Evolutionary conservation across 2,113 vertebrate species (phyloP).

Genomic region (Odontesthes bonariensis): DNA sequence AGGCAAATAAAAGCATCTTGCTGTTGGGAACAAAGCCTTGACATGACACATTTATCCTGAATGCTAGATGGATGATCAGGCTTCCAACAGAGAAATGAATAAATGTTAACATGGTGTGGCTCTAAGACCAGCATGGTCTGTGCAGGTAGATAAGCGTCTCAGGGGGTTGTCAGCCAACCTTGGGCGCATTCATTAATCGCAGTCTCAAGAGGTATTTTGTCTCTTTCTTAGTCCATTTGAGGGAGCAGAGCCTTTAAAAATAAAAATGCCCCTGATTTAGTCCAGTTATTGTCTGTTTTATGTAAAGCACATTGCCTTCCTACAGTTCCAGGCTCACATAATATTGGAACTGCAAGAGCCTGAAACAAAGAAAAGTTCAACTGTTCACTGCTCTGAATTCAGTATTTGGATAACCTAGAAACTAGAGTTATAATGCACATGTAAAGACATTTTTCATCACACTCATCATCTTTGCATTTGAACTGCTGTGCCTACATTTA

Average conservation of each 20-base stretch:
- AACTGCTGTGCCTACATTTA: neutral
- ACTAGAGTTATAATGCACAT: too few relatives aligned
- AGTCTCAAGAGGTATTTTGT: slow-evolving; percentile 43
- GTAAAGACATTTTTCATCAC: too few relatives aligned
- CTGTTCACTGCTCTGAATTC: neutral
- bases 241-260: slow-evolving; percentile 33
- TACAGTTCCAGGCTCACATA: neutral
- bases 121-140: slow-evolving; percentile 26
- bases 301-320: slow-evolving; percentile 5
- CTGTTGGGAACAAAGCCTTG: neutral
- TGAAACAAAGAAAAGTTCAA: neutral
- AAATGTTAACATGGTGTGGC: slow-evolving; percentile 51
- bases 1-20: slow-evolving; percentile 1
- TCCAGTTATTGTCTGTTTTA: slow-evolving; percentile 11
- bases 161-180: slow-evolving; percentile 36
- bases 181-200: slow-evolving; percentile 56
- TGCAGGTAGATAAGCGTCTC: slow-evolving; percentile 59
- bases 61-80: slow-evolving; percentile 12
- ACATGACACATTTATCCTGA: slow-evolving; percentile 34
- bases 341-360: neutral
- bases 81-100: slow-evolving; percentile 20
- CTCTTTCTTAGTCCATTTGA: slow-evolving; percentile 39
- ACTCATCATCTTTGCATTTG: neutral
- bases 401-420: too few relatives aligned
- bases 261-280: slow-evolving; percentile 32